A percentile compares a stretch with the other conserved stretches of the same genome.
These are phyloP conservation scores for Lycodopsis pacificus DNA, from an alignment of 2,797 vertebrate genomes.

Conservation along the genomic window DNA sequence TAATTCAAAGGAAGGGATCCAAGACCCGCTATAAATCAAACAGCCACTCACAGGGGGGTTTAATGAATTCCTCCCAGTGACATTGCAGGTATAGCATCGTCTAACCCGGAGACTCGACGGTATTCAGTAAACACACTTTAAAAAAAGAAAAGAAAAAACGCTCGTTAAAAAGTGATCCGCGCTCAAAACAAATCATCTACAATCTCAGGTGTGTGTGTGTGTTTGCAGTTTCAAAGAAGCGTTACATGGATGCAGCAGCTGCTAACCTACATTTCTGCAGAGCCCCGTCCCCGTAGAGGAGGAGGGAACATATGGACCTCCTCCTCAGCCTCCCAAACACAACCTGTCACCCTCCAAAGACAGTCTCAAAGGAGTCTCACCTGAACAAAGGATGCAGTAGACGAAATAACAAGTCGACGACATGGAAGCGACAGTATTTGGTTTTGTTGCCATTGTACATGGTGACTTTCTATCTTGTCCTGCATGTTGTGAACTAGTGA, in stretches of 20 bases:
- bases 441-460: too few species aligned
- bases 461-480: too few species aligned
- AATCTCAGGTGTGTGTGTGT: constrained; percentile 19
- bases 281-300: not conserved
- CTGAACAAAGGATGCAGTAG: not conserved
- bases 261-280: constrained; percentile 15
- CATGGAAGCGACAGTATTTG: too few species aligned
- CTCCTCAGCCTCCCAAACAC: not conserved
- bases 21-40: constrained; percentile 72
- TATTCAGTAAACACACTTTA: not conserved
- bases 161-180: constrained; percentile 11
- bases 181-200: not conserved
- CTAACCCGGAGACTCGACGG: constrained; percentile 23
- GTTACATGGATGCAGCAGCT: constrained; percentile 12
- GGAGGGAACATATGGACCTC: constrained; percentile 15
- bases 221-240: constrained; percentile 4
- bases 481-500: too few species aligned
- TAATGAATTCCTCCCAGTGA: constrained; percentile 73
- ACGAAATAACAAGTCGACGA: not conserved
- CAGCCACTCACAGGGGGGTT: constrained; percentile 24
- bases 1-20: constrained; percentile 62
- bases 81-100: constrained; percentile 54
- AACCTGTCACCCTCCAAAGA: constrained; percentile 5
- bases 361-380: not conserved
- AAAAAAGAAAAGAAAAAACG: not conserved